Evolutionary conservation across 2,888 invertebrate species (phyloP), one percentile per base, ranked within the genome.

Genomic region (Platycheirus albimanus): DNA sequence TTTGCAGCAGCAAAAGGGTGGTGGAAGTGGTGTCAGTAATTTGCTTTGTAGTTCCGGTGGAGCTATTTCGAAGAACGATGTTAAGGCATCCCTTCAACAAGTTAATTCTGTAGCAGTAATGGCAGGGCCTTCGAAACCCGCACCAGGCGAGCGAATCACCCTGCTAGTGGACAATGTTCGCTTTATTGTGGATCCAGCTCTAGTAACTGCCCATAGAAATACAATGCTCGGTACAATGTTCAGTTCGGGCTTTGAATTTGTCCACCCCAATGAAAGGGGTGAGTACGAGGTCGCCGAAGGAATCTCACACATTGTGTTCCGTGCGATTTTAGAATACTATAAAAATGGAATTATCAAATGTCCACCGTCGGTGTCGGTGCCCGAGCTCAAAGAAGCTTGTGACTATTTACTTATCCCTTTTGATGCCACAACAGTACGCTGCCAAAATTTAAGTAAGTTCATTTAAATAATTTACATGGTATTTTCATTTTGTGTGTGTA

Each of bases 201-300:
- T 99, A 83, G 97, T 99, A 88, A 96, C 96, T 8, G 96, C 97
- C 2, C 97, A 99, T 91, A 98, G 99, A 0, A 98, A 99, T 89
- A 99, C 99, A 0, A 99, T 99, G 99, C 92, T 99, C 33, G 99
- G 99, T n/a, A 94, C 98, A 87, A 99, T 99, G 99, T 99, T 99
- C 88, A 97, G 97, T 89, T 96, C 97, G 10, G 97, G 97, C 79
- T 92, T 95, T 85, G 98, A 96, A 87, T 97, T 98, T 90, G 96
- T 97, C 0, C 96, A 97, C 88, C 95, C 98, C 0, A 99, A 99
- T 89, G 98, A 98, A 86, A 92, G 98, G 2, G 99, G 99, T 0
- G 99, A 99, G 90, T 99, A 96, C 90, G 98, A 99, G 88, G 97
- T 98, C 24, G 99, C 98, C 0, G 99, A 99, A 86, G 99, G 99